phyloP scores from a whole-genome alignment of 1,140 invertebrate species.

The Drosophila micromelanica region DNA sequence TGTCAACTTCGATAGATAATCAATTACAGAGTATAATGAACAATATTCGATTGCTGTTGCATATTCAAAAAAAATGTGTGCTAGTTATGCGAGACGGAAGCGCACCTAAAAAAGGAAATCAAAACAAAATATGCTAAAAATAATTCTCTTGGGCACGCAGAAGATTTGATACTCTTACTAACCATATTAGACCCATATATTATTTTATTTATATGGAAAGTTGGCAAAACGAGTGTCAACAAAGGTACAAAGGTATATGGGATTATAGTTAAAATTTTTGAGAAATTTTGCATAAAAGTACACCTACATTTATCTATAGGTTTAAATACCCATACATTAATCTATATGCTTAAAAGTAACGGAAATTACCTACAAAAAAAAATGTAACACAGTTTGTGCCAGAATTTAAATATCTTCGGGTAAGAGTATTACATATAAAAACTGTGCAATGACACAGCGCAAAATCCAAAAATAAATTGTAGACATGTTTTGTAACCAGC shows the following conservation, averaged over 20 bases:
- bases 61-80: conserved; percentile 76
- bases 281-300: too few species aligned
- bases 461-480: conserved; percentile 50
- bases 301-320: too few species aligned
- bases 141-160: background rate
- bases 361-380: background rate
- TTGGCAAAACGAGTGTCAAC: too few species aligned
- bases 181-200: too few species aligned
- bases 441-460: conserved; percentile 59
- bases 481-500: conserved; percentile 71
- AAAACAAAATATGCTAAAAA: conserved; percentile 37
- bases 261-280: too few species aligned
- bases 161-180: conserved; percentile 1
- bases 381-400: background rate
- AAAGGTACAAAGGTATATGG: too few species aligned
- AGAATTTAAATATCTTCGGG: background rate
- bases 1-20: background rate
- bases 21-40: conserved; percentile 6
- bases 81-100: conserved; percentile 78
- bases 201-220: too few species aligned
- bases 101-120: conserved; percentile 32
- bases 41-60: conserved; percentile 67
- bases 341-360: background rate
- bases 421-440: conserved; percentile 15
- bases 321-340: too few species aligned